Evolutionary conservation across 2,797 vertebrate genomes (phyloP).

Genomic region (Psittacula derbiana): DNA sequence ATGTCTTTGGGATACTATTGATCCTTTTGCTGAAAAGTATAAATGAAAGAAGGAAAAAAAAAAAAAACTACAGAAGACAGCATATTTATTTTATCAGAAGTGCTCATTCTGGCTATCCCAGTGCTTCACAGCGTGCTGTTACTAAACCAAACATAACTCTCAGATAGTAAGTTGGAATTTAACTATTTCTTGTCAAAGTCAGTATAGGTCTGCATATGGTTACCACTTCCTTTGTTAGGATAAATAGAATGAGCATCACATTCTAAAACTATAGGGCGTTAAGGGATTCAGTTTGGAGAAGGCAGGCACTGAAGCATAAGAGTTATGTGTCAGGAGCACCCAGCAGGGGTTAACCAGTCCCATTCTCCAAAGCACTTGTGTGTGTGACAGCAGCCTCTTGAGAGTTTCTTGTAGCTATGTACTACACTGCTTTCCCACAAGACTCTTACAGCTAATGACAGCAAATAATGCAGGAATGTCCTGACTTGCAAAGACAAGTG

Average conservation of each 20-base stretch:
- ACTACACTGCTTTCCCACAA: not conserved
- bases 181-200: not conserved
- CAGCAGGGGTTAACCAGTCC: not conserved
- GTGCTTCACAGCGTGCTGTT: not conserved
- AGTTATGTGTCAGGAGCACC: not conserved
- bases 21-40: constrained; percentile 10
- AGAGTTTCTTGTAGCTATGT: not conserved
- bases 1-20: constrained; percentile 11
- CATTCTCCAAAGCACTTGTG: not conserved
- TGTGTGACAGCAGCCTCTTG: not conserved
- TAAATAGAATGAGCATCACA: not conserved
- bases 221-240: not conserved
- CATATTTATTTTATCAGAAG: not conserved
- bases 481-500: constrained; percentile 22
- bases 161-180: not conserved
- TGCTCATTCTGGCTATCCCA: not conserved
- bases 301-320: not conserved
- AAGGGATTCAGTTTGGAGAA: not conserved
- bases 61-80: not conserved
- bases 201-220: not conserved
- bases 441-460: not conserved
- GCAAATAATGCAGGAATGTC: not conserved
- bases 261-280: not conserved
- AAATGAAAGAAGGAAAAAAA: not conserved
- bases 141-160: not conserved